Percentiles rank a stretch among this genome's conserved stretches.
Evolutionary conservation across 2,113 vertebrate species (phyloP).

Genomic region (Gopherus evgoodei): DNA sequence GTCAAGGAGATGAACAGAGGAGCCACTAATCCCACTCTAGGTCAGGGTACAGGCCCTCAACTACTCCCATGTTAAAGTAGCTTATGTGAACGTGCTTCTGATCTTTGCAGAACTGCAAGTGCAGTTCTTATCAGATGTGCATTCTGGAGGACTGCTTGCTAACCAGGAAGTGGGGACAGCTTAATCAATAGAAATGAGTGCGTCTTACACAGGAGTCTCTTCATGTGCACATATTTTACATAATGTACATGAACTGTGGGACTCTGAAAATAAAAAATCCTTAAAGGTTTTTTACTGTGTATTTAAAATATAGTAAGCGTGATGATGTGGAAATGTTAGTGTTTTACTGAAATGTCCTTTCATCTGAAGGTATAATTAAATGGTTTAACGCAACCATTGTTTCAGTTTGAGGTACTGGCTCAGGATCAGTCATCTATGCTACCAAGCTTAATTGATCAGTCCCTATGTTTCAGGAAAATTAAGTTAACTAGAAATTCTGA

Average conservation of each 20-base stretch:
- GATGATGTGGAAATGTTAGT: not conserved
- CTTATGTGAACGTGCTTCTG: not conserved
- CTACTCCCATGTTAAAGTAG: not conserved
- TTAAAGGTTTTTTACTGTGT: not conserved
- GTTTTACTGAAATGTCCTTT: not conserved
- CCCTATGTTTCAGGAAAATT: not conserved
- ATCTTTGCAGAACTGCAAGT: not conserved
- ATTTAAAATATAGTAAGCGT: not conserved
- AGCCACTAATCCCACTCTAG: not conserved
- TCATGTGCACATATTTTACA: not conserved
- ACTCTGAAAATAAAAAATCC: not conserved
- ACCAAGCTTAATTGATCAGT: not conserved
- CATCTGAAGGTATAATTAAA: not conserved
- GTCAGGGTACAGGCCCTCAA: rapidly evolving
- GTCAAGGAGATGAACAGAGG: not conserved
- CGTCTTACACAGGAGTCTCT: not conserved
- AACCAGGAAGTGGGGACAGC: not conserved
- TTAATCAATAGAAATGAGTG: not conserved
- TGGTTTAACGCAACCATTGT: not conserved
- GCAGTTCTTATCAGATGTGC: not conserved
- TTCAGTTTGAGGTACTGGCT: not conserved
- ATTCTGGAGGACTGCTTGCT: not conserved
- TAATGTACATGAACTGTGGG: not conserved
- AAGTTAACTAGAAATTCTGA: not conserved
- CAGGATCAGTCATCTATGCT: not conserved